Evolutionary conservation across 1,140 invertebrate species (phyloP), one percentile per base, ranked within the genome.

Genomic region (Heliconius melpomene): DNA sequence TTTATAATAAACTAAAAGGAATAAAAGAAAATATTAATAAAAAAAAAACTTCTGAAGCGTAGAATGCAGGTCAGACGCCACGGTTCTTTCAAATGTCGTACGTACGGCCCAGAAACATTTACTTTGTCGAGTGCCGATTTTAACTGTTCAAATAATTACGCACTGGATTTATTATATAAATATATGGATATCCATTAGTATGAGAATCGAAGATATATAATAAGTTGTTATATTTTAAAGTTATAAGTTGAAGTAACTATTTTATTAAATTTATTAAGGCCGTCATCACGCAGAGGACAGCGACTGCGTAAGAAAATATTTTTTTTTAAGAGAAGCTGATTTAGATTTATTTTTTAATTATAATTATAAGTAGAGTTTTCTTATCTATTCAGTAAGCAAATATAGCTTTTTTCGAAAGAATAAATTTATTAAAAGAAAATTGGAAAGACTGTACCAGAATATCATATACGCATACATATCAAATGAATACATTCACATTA

Each of bases 31-130:
- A 60, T 23, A n/a, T 60, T 60, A 60, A 60, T 60, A 60, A 60
- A 60, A 36, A n/a, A 32, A 36, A 7, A 36, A 76, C 57, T 60
- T 38, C 52, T 76, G 57, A 76, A 76, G 57, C 75, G 75, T 40
- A 60, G 32, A 76, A 75, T 75, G 40, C 75, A 76, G 75, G 75
- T 76, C 57, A 52, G 57, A 26, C 57, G 57, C 54, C 57, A 76
- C 40, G 40, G 60, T 76, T 76, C 75, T 76, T 76, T 76, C 57
- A 76, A 76, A 70, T 46, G 75, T 52, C 29, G 57, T 60, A 75
- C 20, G 23, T 8, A 76, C 38, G 54, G 75, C 75, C 75, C 46
- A 76, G 75, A 76, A 76, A 76, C 75, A 76, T 70, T 76, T 50
- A 38, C 75, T 46, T 29, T 46, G 54, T 26, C 40, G 57, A 76